Evolutionary conservation across 1,140 invertebrate species (phyloP), one percentile per base, ranked within the genome.

Genomic region (Dendroctonus valens): DNA sequence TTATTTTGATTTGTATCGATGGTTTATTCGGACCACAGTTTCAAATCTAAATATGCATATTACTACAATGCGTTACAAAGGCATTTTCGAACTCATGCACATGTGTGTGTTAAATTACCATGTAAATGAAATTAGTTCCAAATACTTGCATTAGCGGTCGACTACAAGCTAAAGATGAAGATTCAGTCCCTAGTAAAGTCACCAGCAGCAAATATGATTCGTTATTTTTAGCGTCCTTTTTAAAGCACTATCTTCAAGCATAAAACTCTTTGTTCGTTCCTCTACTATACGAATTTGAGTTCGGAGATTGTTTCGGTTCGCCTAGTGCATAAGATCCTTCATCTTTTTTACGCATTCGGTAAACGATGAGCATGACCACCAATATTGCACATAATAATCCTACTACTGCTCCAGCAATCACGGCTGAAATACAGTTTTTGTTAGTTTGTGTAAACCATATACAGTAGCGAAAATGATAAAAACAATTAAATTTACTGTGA

Each of bases 271-370:
- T 89, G 80, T 94, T 94, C 77, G 91, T 91, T 67, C 88, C 88
- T 80, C 93, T 93, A 70, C 90, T 89, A 83, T 96, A 96, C 65
- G 93, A 90, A 74, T 94, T 94, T 65, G 89, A 88, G 52, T 92
- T 92, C 48, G 93, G 93, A 70, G 92, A 94, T 79, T 94, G 85
- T 80, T 96, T 96, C 12, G 94, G 94, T 82, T 99, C 97, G 76
- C 99, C 97, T 65, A 99, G 83, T 6, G 96, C 91, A 79, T 99
- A 99, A 68, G 94, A 97, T 11, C 97, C 97, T 81, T 99, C 97
- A 79, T 99, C 97, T 85, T 99, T 99, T 86, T 99, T 99, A 79
- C 96, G 88, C 95, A 99, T 98, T 77, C 97, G 89, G 81, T 99
- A 99, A 6, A 97, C 95, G 76, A 99, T 96, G 83, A 99, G 99